Base-by-base conservation (phyloP, 2,888 invertebrate genomes). In the Cryptocephalus moraei region DNA sequence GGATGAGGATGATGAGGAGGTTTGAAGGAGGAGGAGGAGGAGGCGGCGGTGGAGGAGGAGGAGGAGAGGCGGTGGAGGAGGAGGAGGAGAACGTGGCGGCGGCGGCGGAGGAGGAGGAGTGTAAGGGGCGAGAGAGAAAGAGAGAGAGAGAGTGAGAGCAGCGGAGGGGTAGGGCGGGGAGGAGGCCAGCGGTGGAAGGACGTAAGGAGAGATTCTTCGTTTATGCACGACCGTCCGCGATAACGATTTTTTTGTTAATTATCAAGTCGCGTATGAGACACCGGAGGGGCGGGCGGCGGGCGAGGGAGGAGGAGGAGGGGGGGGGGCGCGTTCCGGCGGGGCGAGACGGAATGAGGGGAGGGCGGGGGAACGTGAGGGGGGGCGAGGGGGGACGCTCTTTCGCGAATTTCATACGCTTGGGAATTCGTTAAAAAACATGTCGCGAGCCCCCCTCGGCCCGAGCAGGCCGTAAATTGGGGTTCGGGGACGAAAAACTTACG, bases 181-280 rank as follows among this genome's bases (percentile, higher is more conserved):
- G 12, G 36, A 36, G 12, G 36, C 46, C 56, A 52, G 55, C 55
- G 55, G 57, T 54, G 53, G 57, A 43, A 55, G 52, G 60, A 59
- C 54, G 58, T 62, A 63, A 65, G 65, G 65, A 64, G 63, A 67
- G 65, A 67, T 67, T 65, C 68, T 68, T 67, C 67, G 68, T 65
- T 69, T 69, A 69, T 68, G 69, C 65, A 69, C 69, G 69, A 67
- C 66, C 66, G 68, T 64, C 66, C 69, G 69, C 70, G 70, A 70
- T 70, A 70, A 70, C 70, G 70, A 70, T 70, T 70, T 70, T 70
- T 70, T 70, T 70, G 70, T 70, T 70, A 70, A 70, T 70, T 70
- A 70, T 70, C 70, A 70, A 70, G 68, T 70, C 70, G 70, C 69
- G 70, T 70, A 70, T 70, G 69, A 68, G 67, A 61, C 62, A 60